Conservation (phyloP, 2,113 vertebrate species). For the Colaptes auratus region DNA sequence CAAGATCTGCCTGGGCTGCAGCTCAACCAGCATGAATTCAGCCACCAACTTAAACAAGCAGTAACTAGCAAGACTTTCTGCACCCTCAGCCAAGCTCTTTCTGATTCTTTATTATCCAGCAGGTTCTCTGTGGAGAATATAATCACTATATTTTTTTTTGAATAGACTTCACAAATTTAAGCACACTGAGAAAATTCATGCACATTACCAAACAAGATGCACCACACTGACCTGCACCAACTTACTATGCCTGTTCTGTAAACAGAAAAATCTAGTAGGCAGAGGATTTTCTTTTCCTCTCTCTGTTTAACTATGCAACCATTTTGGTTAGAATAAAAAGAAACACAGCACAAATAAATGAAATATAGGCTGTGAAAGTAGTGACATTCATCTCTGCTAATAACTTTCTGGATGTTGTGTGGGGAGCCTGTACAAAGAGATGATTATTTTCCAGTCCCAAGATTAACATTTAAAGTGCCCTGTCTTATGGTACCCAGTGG, state of each 20-base stretch:
- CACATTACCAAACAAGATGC: background rate
- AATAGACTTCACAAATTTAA: background rate
- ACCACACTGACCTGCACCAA: background rate
- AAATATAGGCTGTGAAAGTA: background rate
- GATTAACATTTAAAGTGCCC: background rate
- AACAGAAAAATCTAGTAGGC: background rate
- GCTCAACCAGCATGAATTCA: background rate
- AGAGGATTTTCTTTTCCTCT: background rate
- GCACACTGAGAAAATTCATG: background rate
- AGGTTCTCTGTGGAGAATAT: too few relatives aligned
- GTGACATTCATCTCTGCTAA: background rate
- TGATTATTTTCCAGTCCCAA: accelerated
- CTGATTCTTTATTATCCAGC: background rate
- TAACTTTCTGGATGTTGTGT: background rate
- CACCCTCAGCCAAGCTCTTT: background rate
- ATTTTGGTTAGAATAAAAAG: background rate
- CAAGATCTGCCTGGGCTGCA: background rate
- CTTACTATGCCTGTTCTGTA: background rate
- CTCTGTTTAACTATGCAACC: background rate
- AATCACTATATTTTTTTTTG: background rate
- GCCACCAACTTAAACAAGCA: background rate
- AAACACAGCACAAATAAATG: background rate
- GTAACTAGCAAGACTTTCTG: background rate
- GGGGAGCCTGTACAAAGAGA: background rate
- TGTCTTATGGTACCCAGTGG: background rate